A percentile compares a stretch with the other conserved stretches of the same genome.
These are phyloP conservation scores for Microplitis mediator DNA, from an alignment of 1,140 invertebrate species.

Conservation along the genomic window DNA sequence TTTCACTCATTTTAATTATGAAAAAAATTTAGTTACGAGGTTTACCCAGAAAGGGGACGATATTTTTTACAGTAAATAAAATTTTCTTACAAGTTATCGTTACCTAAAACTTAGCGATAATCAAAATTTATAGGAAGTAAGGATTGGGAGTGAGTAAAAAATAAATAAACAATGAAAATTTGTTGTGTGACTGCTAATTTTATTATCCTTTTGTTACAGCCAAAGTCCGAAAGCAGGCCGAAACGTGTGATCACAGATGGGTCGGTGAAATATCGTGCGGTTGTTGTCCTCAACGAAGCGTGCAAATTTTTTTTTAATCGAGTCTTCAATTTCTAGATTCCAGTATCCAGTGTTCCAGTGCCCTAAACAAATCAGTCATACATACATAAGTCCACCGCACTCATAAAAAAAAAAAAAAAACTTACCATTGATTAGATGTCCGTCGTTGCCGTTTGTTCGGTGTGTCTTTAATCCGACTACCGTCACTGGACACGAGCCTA, in stretches of 20 bases:
- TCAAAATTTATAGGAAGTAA: neutral
- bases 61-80: too few relatives aligned
- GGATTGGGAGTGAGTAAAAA: neutral
- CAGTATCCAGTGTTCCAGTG: constrained; percentile 44
- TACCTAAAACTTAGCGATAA: too few relatives aligned
- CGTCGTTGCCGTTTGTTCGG: constrained; percentile 49
- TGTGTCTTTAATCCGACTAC: constrained; percentile 47
- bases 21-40: too few relatives aligned
- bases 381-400: neutral
- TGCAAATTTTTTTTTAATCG: constrained; percentile 41
- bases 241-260: constrained; percentile 63
- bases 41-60: too few relatives aligned
- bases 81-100: too few relatives aligned
- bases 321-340: constrained; percentile 48
- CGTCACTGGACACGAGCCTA: constrained; percentile 53
- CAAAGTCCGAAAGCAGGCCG: constrained; percentile 57
- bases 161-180: constrained; percentile 1
- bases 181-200: constrained; percentile 62
- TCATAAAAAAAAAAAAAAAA: neutral
- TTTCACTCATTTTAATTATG: too few relatives aligned
- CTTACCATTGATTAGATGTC: constrained; percentile 25
- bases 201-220: constrained; percentile 59
- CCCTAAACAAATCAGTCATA: neutral
- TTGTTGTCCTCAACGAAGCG: constrained; percentile 51
- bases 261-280: constrained; percentile 59